These are phyloP conservation scores for Gorilla gorilla DNA, from an alignment of 2,113 vertebrate genomes.

Conservation along the genomic window DNA sequence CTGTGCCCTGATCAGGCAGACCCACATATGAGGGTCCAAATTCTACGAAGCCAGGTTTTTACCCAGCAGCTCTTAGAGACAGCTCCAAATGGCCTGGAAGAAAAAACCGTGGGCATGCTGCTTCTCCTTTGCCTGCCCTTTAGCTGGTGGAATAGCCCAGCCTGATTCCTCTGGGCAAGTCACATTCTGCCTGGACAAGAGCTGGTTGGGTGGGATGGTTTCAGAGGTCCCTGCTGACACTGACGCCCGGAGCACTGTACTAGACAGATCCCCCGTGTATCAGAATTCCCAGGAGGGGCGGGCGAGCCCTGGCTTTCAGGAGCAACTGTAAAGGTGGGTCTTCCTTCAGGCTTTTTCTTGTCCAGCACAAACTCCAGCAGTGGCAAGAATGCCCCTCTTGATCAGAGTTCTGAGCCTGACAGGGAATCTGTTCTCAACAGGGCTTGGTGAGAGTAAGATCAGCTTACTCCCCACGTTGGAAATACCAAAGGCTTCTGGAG, in stretches of 20 bases:
- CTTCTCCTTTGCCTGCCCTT: not conserved
- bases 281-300: accelerated
- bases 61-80: not conserved
- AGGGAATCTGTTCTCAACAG: not conserved
- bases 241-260: not conserved
- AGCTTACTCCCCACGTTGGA: not conserved
- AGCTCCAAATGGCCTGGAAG: not conserved
- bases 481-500: slow-evolving; percentile 47
- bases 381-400: not conserved
- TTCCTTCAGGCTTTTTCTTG: not conserved
- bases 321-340: not conserved
- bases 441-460: slow-evolving; percentile 17
- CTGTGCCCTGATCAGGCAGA: not conserved
- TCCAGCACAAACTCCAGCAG: not conserved
- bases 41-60: not conserved
- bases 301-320: not conserved
- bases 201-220: accelerated
- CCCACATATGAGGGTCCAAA: not conserved
- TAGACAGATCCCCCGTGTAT: not conserved
- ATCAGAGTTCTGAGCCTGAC: not conserved
- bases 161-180: not conserved
- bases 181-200: not conserved
- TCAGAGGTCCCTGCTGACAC: not conserved
- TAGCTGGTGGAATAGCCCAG: not conserved
- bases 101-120: not conserved